Evolutionary conservation across 2,888 invertebrate genomes (phyloP).

Genomic region (Melipona bicolor): DNA sequence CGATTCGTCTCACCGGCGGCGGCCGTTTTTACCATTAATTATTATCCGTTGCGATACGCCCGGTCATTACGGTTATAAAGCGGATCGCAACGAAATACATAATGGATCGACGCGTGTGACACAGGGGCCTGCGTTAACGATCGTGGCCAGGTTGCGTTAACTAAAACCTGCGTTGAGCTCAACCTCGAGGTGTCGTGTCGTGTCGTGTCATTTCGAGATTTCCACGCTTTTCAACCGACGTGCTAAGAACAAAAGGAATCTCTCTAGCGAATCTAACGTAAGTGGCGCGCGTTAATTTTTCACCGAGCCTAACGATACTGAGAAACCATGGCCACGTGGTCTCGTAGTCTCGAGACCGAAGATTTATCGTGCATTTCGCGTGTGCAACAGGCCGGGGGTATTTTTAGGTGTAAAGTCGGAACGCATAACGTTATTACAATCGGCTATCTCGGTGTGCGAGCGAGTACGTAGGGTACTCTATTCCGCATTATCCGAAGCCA

Average conservation of each 20-base stretch:
- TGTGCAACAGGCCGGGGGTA: conserved; percentile 5
- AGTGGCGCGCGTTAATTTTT: conserved; percentile 13
- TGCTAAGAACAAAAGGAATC: conserved; percentile 1
- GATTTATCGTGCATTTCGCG: conserved; percentile 48
- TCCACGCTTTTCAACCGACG: not conserved
- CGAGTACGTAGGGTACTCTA: conserved; percentile 45
- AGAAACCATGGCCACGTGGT: not conserved
- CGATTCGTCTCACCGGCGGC: conserved; percentile 59
- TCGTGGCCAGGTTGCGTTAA: conserved; percentile 14
- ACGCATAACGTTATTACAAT: conserved; percentile 61
- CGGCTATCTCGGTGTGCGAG: conserved; percentile 45
- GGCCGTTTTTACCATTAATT: conserved; percentile 51
- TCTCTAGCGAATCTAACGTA: not conserved
- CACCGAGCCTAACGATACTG: conserved; percentile 23
- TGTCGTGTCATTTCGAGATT: not conserved
- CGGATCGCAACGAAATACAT: conserved; percentile 25
- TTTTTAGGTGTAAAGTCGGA: conserved; percentile 61
- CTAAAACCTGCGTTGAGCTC: not conserved
- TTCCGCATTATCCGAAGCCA: conserved; percentile 67
- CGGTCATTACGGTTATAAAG: conserved; percentile 48
- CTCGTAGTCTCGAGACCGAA: not conserved
- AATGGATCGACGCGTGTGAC: conserved; percentile 40
- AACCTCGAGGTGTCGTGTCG: not conserved
- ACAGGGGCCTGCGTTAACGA: not conserved
- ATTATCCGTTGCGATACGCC: conserved; percentile 60